Evolutionary conservation across 92 coral and sea anemone species (phyloP).

Genomic region (Epizoanthus scotinus): DNA sequence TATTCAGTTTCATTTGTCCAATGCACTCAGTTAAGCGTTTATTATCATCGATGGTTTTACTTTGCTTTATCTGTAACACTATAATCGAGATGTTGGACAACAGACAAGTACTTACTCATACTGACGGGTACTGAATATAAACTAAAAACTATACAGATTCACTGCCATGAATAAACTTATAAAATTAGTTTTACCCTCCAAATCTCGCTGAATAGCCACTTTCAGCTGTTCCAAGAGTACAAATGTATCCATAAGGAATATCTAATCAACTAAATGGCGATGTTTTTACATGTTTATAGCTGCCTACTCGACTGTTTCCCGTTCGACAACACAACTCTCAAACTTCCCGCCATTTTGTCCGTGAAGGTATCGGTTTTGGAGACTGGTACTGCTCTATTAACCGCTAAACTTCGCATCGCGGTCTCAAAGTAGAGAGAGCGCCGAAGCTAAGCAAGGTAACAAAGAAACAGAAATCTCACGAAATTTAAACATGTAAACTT

Average conservation of each 20-base stretch:
- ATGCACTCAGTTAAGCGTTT: background rate
- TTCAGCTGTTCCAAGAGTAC: conserved; percentile 22
- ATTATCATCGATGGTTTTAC: conserved; percentile 1
- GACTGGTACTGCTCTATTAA: conserved; percentile 16
- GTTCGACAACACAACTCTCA: background rate
- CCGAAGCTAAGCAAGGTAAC: too few species aligned
- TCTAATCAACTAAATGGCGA: background rate
- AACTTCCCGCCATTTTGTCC: conserved; percentile 41
- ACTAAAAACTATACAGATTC: too few species aligned
- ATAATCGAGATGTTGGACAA: background rate
- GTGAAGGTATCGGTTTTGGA: background rate
- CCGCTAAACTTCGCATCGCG: conserved; percentile 21
- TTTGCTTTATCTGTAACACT: conserved; percentile 8
- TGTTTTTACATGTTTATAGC: background rate
- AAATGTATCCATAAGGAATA: conserved; percentile 16
- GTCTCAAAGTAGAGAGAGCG: background rate
- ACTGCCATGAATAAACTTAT: too few species aligned
- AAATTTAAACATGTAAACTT: too few species aligned
- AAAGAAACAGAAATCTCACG: too few species aligned
- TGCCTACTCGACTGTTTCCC: background rate
- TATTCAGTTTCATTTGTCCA: conserved; percentile 1
- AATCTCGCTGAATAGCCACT: conserved; percentile 33
- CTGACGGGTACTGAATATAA: too few species aligned
- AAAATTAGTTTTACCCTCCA: conserved; percentile 22
- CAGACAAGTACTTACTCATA: background rate